Evolutionary conservation across 2,888 invertebrate species (phyloP), one percentile per base, ranked within the genome.

Genomic region (Ornithoptera alexandrae): DNA sequence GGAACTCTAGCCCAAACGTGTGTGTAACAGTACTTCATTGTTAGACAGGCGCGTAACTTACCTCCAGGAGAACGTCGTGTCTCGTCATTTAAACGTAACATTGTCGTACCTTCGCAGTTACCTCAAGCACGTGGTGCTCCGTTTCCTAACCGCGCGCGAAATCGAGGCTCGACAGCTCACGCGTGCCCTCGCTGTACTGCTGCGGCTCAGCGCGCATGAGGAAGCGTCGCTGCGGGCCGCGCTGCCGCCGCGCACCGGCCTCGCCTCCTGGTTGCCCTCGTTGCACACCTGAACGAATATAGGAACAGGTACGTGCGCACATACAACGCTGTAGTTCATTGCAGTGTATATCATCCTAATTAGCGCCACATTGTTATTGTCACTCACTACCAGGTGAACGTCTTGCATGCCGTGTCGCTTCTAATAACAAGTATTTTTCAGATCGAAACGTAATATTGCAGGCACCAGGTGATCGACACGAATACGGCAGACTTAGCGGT

Each of bases 91-190:
- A n/a, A 53, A 53, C 53, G 1, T 46, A 46, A 15, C 10, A 15
- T 46, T 46, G 46, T 46, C 12, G 15, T 46, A n/a, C 18, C 7
- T 53, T n/a, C 7, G 0, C 80, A 92, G 92, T 63, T 98, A 98
- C 86, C 93, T 98, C 70, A 98, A 98, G 83, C 98, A 98, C 90
- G 98, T 98, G 74, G 95, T 98, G 73, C 95, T 98, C 4, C 97
- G 98, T 83, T 98, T 98, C 88, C 94, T 98, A 79, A 98, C 98
- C 0, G 96, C 97, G 83, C 94, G 97, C 73, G 98, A 98, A 88
- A 84, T 95, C 50, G 95, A 98, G 93, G 98, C 98, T 58, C 94
- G 97, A 30, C 98, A 98, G 86, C 92, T 98, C 79, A 97, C 97
- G 18, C 95, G 97, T 80, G 98, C 98, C 0, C 96, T 98, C 3